Conservation (phyloP, 2,888 invertebrate species). For the Teleogryllus oceanicus region DNA sequence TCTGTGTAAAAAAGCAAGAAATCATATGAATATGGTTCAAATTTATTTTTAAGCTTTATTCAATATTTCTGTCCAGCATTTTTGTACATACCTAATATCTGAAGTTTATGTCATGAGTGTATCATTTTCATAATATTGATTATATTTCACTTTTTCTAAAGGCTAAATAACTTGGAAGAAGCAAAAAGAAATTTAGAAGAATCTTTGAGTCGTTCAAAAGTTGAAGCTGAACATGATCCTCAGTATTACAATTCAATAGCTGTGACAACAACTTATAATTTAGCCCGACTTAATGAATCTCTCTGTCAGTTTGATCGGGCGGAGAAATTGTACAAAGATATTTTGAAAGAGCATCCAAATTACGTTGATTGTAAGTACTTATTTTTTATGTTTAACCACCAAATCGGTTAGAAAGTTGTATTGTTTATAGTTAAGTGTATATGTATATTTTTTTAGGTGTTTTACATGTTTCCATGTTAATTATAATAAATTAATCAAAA, state of each 20-base stretch:
- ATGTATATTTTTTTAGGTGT: neutral
- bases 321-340: conserved; percentile 94
- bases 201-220: conserved; percentile 77
- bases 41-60: too few relatives aligned
- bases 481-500: too few relatives aligned
- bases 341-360: conserved; percentile 94
- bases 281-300: conserved; percentile 90
- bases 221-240: conserved; percentile 81
- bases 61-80: too few relatives aligned
- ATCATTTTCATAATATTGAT: neutral
- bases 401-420: neutral
- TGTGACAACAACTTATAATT: conserved; percentile 94
- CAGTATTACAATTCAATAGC: conserved; percentile 95
- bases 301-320: conserved; percentile 89
- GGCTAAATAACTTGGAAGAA: conserved; percentile 80
- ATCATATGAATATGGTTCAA: too few relatives aligned
- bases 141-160: conserved; percentile 40
- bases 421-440: neutral
- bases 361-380: conserved; percentile 81
- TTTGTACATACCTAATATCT: too few relatives aligned
- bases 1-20: too few relatives aligned
- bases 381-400: too few relatives aligned
- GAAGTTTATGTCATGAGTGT: too few relatives aligned
- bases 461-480: too few relatives aligned
- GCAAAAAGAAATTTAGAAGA: conserved; percentile 82